Evolutionary conservation across 2,113 vertebrate genomes (phyloP).

Genomic region (Saimiri boliviensis): DNA sequence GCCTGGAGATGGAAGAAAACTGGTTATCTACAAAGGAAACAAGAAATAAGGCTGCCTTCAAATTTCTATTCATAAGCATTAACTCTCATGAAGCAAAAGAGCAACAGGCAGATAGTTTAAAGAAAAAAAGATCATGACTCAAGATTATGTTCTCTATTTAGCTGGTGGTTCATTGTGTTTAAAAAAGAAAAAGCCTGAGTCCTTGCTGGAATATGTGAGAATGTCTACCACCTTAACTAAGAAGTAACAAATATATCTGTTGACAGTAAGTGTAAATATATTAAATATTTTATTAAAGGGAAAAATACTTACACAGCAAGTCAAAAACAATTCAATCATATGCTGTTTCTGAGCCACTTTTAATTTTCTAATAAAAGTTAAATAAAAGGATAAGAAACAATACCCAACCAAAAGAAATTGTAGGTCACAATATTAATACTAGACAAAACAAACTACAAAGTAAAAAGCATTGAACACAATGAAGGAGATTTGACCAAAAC

Average conservation of each 20-base stretch:
- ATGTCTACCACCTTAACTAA: background rate
- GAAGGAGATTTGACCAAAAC: background rate
- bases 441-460: background rate
- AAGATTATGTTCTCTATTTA: background rate
- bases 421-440: background rate
- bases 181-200: background rate
- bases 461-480: background rate
- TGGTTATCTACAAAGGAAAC: background rate
- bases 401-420: background rate
- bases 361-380: background rate
- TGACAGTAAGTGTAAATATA: background rate
- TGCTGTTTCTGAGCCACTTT: background rate
- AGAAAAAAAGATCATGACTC: background rate
- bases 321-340: background rate
- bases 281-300: background rate
- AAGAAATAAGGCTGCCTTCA: background rate
- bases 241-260: background rate
- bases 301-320: background rate
- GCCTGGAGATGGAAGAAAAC: background rate
- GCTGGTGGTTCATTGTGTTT: background rate
- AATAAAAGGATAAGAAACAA: background rate
- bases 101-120: background rate
- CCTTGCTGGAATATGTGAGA: background rate
- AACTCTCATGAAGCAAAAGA: background rate
- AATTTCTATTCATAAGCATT: slow-evolving; percentile 1